These are phyloP conservation scores for Sebastes paucispinis DNA, from an alignment of 2,797 vertebrate species.

Conservation along the genomic window DNA sequence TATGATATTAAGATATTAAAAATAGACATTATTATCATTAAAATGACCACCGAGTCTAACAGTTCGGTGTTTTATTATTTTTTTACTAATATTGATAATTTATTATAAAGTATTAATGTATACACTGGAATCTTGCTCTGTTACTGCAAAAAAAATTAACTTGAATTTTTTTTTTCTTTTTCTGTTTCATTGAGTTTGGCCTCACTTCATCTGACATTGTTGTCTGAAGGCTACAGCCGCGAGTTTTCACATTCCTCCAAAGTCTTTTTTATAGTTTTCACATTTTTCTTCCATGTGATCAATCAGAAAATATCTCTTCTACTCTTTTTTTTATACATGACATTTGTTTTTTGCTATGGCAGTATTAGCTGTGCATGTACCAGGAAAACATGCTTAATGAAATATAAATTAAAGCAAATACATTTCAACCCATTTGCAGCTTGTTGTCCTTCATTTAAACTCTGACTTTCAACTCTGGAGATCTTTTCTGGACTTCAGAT, in stretches of 20 bases:
- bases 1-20: not conserved
- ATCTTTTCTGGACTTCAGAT: not conserved
- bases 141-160: not conserved
- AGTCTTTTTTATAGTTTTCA: not conserved
- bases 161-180: not conserved
- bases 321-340: not conserved
- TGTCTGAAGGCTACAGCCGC: slow-evolving; percentile 4
- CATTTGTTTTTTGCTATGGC: not conserved
- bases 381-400: not conserved
- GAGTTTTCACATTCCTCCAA: slow-evolving; percentile 15
- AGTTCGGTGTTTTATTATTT: not conserved
- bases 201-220: not conserved
- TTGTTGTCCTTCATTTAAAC: not conserved
- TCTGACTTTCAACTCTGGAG: not conserved
- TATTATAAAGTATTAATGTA: slow-evolving; percentile 33
- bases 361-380: not conserved
- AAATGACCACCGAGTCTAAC: not conserved
- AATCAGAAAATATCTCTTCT: not conserved
- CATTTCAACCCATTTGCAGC: not conserved
- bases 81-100: slow-evolving; percentile 29
- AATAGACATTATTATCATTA: not conserved
- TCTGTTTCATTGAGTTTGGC: not conserved
- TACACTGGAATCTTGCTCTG: not conserved
- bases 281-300: slow-evolving; percentile 25
- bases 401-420: not conserved